Base-by-base conservation (phyloP, 35 echinoderm and acorn worm genomes). In the Chiridota heheva region DNA sequence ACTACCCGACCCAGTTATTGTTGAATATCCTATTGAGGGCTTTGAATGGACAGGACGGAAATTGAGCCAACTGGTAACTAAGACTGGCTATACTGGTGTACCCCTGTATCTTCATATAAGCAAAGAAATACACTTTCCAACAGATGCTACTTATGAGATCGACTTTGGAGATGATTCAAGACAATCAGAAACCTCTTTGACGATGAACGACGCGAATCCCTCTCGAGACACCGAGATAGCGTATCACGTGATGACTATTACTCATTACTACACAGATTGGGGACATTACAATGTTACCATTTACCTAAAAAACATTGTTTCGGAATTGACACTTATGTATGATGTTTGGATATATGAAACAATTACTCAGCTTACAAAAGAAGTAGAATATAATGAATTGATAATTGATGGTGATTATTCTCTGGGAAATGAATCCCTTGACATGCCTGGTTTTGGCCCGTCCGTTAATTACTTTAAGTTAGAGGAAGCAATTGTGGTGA, bases 321-420 rank as follows among this genome's bases (percentile, higher is more conserved):
- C 77, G 44, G 82, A 90, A 7, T 42, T 46, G 7, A 77, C 82
- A 4, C 62, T 78, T 17, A 32, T 75, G 7, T 86, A 55, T 28
- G 34, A 82, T 16, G 74, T 96, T 17, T 90, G 69, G 60, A 76
- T 96, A 40, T 96, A 90, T 61, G 87, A 96, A 51, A 90, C 87
- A 17, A 86, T 96, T 42, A 90, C 73, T 13, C 87, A 96, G 41
- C 87, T 96, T 25, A 37, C 86, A 38, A 82, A 90, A 53, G 87
- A 96, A 40, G 58, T 96, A 17, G 77, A 72, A 22, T 96, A 87
- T 70, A 96, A 90, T 39, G 82, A 85, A 37, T 59, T 96, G 0
- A 86, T 87, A 31, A 86, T 96, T 26, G 88, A 90, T 44, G 82
- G 87, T 12, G 61, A 86, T 34, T 78, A 72, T 48, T 58, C 58